Evolutionary conservation across 2,888 invertebrate genomes (phyloP), one percentile per base, ranked within the genome.

Genomic region (Apamea anceps): DNA sequence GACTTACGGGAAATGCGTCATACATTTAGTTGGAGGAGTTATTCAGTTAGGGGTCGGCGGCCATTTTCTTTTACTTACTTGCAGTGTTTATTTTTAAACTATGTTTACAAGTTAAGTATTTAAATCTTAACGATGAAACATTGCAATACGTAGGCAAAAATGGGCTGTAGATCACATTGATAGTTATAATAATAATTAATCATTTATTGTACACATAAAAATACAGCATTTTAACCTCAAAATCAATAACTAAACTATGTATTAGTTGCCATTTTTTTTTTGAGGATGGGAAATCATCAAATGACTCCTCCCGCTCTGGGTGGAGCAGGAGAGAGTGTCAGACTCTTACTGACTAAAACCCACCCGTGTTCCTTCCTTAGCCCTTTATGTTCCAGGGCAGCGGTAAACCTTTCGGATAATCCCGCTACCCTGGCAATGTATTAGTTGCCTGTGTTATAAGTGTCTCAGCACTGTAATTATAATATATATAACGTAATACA

Each of bases 201-300:
- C 42, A 42, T 42, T 42, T 42, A 42, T 42, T 42, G 42, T 42
- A 42, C 7, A 42, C 42, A 42, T 42, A 42, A 42, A 42, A 42
- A 42, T 42, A 42, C 42, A 42, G 7, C 6, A 42, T 42, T 6
- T 42, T 42, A 42, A 42, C 42, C 42, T 42, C 42, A 42, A 75
- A 84, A 90, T 90, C 87, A 82, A 88, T 85, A 89, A 88, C 84
- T 87, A 85, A 84, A 90, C 84, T 87, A 93, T 94, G 91, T 94
- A 92, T 94, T 95, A 96, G 95, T 90, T 88, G 85, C 86, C 90
- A n/a, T n/a, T n/a, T n/a, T n/a, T n/a, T n/a, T n/a, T n/a, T n/a
- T n/a, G n/a, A n/a, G n/a, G n/a, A n/a, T n/a, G n/a, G n/a, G n/a
- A n/a, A n/a, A n/a, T n/a, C n/a, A n/a, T n/a, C n/a, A n/a, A n/a